Base-by-base conservation (phyloP, 2,888 invertebrate species). In the Dorcus hopei region DNA sequence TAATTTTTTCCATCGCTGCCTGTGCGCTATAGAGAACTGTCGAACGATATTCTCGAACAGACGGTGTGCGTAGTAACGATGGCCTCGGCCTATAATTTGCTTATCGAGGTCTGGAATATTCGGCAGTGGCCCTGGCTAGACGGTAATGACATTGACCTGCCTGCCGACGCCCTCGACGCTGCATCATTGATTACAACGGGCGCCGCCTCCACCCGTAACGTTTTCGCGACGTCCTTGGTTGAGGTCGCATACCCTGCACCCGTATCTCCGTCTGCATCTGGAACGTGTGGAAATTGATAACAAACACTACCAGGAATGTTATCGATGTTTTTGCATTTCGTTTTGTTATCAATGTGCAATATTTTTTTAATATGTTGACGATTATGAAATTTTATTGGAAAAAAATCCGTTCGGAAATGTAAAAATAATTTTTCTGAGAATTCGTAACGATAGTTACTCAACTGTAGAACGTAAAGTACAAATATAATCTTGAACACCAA, bases 101-200 rank as follows among this genome's bases (percentile, higher is more conserved):
- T 54, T 54, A 58, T 58, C 54, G 54, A 23, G 40, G 58, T 45
- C 49, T 53, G 49, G 42, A 54, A 54, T 54, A 65, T 64, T 65
- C 59, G 66, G 63, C 63, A 62, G 57, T 60, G 60, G 57, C 61
- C 63, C 61, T 64, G 65, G 61, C 63, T 60, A 62, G 65, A 64
- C 65, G 66, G 73, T 59, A 70, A 72, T 80, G 82, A 82, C 82
- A 82, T 82, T 82, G 81, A 79, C 75, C 78, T 74, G 77, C 65
- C 68, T 78, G 78, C 71, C 63, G 65, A 62, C 65, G 64, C 62
- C 63, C 73, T 70, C 70, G 70, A 70, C 73, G 72, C 73, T 77
- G 76, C 75, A 74, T 72, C 74, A 47, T 63, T 70, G 54, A 57
- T 61, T 58, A 55, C 57, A 47, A 39, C 51, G 51, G 54, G 52